These are phyloP conservation scores for Drosophila ficusphila DNA, from an alignment of 1,140 invertebrate genomes.

Conservation along the genomic window DNA sequence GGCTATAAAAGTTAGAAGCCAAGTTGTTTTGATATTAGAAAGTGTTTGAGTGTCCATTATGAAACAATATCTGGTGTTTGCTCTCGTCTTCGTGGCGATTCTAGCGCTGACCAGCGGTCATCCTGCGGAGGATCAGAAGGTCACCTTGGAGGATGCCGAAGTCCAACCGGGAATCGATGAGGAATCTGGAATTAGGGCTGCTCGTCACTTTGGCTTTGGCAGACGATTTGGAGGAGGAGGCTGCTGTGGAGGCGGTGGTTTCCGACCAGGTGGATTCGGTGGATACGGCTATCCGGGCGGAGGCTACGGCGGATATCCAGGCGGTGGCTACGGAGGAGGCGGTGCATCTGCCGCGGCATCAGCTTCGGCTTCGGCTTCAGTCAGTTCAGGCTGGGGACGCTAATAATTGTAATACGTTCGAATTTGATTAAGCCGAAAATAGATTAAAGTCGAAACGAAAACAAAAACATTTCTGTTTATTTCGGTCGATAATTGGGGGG, in stretches of 20 bases:
- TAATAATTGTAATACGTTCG: slow-evolving; percentile 7
- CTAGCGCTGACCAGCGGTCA: slow-evolving; percentile 26
- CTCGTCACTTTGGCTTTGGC: slow-evolving; percentile 50
- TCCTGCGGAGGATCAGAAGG: slow-evolving; percentile 38
- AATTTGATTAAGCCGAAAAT: slow-evolving; percentile 4
- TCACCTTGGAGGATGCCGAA: slow-evolving; percentile 52
- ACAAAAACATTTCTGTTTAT: slow-evolving; percentile 10
- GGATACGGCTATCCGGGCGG: slow-evolving; percentile 26
- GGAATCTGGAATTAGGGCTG: slow-evolving; percentile 18
- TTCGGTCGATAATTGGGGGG: slow-evolving; percentile 8
- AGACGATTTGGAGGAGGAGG: slow-evolving; percentile 34
- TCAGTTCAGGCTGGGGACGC: slow-evolving; percentile 31
- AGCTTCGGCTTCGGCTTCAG: slow-evolving; percentile 49
- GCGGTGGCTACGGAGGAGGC: slow-evolving; percentile 27
- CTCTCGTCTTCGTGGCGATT: slow-evolving; percentile 21
- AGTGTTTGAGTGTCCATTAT: slow-evolving; percentile 43
- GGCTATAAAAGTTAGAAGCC: slow-evolving; percentile 50
- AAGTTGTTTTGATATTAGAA: slow-evolving; percentile 27
- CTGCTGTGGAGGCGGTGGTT: slow-evolving; percentile 21
- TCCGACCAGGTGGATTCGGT: slow-evolving; percentile 1
- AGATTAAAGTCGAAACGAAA: slow-evolving; percentile 9
- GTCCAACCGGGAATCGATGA: slow-evolving; percentile 35
- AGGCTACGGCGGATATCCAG: slow-evolving; percentile 44
- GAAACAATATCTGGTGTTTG: slow-evolving; percentile 47
- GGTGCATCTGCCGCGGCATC: slow-evolving; percentile 49